These are phyloP conservation scores for Trachops cirrhosus DNA, from an alignment of 2,797 vertebrate genomes.

Conservation along the genomic window DNA sequence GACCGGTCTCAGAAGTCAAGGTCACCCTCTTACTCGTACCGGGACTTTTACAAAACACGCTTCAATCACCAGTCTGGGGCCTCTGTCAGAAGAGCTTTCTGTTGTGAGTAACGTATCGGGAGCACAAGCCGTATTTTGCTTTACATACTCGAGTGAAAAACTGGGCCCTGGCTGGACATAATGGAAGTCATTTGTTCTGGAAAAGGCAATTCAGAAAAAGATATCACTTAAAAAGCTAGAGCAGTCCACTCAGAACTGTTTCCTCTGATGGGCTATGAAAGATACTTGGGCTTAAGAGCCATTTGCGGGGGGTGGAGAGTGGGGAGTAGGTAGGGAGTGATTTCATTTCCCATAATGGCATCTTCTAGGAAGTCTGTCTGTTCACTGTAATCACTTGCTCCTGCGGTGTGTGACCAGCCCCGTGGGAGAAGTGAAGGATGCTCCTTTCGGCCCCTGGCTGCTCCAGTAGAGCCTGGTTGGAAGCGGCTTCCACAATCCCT, in stretches of 20 bases:
- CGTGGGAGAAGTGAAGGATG: not conserved
- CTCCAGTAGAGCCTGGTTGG: not conserved
- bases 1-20: not conserved
- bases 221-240: not conserved
- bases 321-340: not conserved
- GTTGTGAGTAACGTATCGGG: not conserved
- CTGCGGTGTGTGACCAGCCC: not conserved
- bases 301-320: not conserved
- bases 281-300: slow-evolving; percentile 33
- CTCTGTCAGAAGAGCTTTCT: slow-evolving; percentile 17
- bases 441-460: not conserved
- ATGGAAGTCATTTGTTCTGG: slow-evolving; percentile 61
- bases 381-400: not conserved
- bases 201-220: slow-evolving; percentile 59
- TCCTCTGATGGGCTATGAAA: not conserved
- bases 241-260: not conserved
- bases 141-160: slow-evolving; percentile 47
- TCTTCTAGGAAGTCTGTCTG: slow-evolving; percentile 17
- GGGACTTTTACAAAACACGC: not conserved
- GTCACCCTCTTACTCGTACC: not conserved
- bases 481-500: not conserved
- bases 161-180: slow-evolving; percentile 42
- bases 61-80: not conserved
- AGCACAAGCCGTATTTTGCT: slow-evolving; percentile 40
- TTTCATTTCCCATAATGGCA: slow-evolving; percentile 52